Evolutionary conservation across 2,797 vertebrate genomes (phyloP).

Genomic region (Crocodylus rhombifer): DNA sequence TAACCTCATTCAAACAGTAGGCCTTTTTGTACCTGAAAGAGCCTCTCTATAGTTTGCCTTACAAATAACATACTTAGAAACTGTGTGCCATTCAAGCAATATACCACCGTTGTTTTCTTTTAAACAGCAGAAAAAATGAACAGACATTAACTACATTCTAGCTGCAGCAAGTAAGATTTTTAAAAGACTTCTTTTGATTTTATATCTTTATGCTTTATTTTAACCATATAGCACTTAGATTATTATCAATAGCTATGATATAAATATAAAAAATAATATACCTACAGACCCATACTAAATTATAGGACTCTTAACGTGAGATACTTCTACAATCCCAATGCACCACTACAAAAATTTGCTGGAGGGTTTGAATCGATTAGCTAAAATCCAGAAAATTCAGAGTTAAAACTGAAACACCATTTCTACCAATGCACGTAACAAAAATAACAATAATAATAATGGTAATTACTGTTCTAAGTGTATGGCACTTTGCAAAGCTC

Average conservation of each 20-base stretch:
- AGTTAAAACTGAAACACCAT: neutral
- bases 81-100: neutral
- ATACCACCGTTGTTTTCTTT: neutral
- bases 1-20: slow-evolving; percentile 19
- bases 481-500: neutral
- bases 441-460: neutral
- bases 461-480: neutral
- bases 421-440: neutral
- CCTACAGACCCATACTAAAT: neutral
- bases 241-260: neutral
- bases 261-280: neutral
- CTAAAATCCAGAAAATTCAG: neutral
- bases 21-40: neutral
- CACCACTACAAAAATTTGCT: neutral
- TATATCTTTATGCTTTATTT: neutral
- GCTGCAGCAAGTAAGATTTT: neutral
- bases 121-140: neutral
- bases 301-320: neutral
- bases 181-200: slow-evolving; percentile 4
- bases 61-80: neutral
- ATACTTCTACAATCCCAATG: neutral
- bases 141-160: neutral
- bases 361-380: neutral
- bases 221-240: neutral
- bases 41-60: neutral